Base-by-base conservation (phyloP, 2,888 invertebrate genomes). In the Drosophila infuscata region DNA sequence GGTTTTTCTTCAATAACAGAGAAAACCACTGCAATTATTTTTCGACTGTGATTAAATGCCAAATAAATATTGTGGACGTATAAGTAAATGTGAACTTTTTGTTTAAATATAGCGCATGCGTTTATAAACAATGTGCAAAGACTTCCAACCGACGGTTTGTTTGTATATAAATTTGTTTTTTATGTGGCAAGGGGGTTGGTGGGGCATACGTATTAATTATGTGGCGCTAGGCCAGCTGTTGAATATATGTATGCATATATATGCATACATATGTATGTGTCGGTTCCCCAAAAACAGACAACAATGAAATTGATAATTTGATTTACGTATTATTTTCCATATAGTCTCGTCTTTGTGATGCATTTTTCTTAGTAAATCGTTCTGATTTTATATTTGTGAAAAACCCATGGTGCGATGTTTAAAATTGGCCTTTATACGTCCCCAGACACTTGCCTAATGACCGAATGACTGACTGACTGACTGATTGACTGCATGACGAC, bases 81-180 rank as follows among this genome's bases (percentile, higher is more conserved):
- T 83, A 72, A 76, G 73, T 70, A 75, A 79, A 84, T 87, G 65
- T 48, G 66, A 48, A 58, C n/a, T 33, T 64, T 76, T 89, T 82
- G 88, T 85, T 85, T 85, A 87, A 85, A 76, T 87, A 74, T 88
- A 88, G 89, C 89, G 64, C 72, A 82, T 84, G 80, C 77, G 80
- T 72, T 89, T 85, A 82, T 89, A 75, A 88, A 82, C 81, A 85
- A 89, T 74, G 81, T 70, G 67, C 76, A 69, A 79, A 81, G 74
- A 66, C 73, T 61, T 67, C 69, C 64, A 71, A 53, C 36, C 64
- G 54, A 52, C 59, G 68, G 62, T 54, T 43, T 67, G 38, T 54
- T 70, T 70, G 51, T 69, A 59, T 76, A 69, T 68, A 59, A 60
- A 57, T 53, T 35, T 33, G n/a, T 11, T 25, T 25, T 25, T 25